These are phyloP conservation scores for Chlorospingus flavigularis DNA, from an alignment of 2,797 vertebrate genomes.

Conservation along the genomic window DNA sequence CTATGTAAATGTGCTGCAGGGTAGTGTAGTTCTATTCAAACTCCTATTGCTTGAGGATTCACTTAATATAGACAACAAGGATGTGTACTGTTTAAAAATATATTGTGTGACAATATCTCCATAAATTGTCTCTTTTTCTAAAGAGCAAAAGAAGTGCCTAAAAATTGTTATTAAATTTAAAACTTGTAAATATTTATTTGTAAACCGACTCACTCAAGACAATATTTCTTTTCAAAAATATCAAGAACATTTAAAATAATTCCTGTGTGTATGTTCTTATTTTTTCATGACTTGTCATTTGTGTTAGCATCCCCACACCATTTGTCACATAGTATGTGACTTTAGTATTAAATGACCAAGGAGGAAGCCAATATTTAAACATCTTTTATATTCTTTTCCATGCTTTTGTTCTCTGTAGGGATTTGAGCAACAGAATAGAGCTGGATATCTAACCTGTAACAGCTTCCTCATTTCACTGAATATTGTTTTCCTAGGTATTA, in stretches of 20 bases:
- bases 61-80: neutral
- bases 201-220: neutral
- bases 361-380: neutral
- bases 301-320: neutral
- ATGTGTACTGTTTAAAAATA: neutral
- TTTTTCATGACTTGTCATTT: neutral
- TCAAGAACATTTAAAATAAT: neutral
- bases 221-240: neutral
- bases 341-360: neutral
- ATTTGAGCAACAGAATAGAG: neutral
- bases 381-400: neutral
- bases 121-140: neutral
- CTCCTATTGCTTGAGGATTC: neutral
- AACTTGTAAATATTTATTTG: neutral
- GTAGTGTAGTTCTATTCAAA: neutral
- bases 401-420: neutral
- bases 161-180: neutral
- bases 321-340: neutral
- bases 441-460: neutral
- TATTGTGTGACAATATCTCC: neutral
- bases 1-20: neutral
- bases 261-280: neutral
- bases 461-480: neutral
- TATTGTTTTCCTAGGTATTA: neutral
- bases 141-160: neutral